These are phyloP conservation scores for Dicyrtomina minuta DNA, from an alignment of 2,888 invertebrate species.

Conservation along the genomic window DNA sequence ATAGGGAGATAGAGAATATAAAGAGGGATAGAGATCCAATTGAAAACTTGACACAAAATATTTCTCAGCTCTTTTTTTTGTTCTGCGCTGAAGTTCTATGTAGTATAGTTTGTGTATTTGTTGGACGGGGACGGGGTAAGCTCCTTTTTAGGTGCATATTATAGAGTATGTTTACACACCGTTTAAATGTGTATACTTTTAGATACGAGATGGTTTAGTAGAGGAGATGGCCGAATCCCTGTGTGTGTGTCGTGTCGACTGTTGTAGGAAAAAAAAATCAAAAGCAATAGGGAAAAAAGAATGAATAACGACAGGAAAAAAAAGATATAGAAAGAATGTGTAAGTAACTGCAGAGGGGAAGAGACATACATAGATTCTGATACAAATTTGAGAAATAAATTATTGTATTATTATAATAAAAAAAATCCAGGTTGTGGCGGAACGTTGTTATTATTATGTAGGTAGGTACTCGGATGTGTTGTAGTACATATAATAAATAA, in stretches of 20 bases:
- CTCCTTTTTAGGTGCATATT: too few relatives aligned
- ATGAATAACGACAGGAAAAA: neutral
- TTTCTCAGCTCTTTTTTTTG: conserved; percentile 13
- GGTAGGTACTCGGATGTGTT: too few relatives aligned
- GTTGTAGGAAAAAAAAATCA: neutral
- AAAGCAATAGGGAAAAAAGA: neutral
- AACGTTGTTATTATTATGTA: too few relatives aligned
- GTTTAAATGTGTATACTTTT: neutral
- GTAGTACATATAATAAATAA: too few relatives aligned
- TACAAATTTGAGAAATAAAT: neutral
- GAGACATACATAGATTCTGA: neutral
- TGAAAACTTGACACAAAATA: conserved; percentile 30
- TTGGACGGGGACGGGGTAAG: too few relatives aligned
- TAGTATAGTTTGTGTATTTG: too few relatives aligned
- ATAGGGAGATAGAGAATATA: conserved; percentile 10
- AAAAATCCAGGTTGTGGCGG: too few relatives aligned
- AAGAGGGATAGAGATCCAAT: conserved; percentile 32
- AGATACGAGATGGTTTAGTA: too few relatives aligned
- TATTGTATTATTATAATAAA: too few relatives aligned
- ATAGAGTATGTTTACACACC: neutral
- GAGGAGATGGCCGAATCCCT: too few relatives aligned
- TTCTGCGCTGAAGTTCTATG: too few relatives aligned
- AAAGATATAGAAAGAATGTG: neutral
- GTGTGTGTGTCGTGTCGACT: neutral
- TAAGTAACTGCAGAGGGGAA: neutral